phyloP scores from a whole-genome alignment of 1,140 invertebrate genomes.

The Yoshiicerus persimilis region DNA sequence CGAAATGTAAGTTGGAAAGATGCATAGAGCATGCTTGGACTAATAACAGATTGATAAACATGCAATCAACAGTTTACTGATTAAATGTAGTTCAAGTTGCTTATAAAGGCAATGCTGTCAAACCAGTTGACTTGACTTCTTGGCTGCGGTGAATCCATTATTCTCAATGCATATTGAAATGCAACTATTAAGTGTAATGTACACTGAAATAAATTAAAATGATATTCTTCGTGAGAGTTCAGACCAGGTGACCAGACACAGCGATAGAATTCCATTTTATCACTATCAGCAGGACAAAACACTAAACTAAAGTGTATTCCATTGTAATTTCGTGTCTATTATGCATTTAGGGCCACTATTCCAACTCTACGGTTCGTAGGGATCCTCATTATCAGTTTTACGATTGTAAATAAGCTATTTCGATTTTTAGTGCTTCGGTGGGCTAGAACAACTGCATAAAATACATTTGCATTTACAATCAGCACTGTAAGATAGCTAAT shows the following conservation, averaged over 20 bases:
- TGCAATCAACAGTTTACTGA: not conserved
- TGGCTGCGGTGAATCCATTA: not conserved
- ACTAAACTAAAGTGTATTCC: not conserved
- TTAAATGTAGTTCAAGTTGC: constrained; percentile 11
- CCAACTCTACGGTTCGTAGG: not conserved
- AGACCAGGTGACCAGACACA: too few relatives aligned
- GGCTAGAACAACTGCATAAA: not conserved
- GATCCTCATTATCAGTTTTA: not conserved
- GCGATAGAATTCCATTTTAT: not conserved
- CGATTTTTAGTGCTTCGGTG: not conserved
- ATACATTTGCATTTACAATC: too few relatives aligned
- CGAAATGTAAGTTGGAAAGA: too few relatives aligned
- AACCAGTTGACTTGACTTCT: not conserved
- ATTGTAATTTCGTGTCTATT: not conserved
- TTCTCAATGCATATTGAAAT: not conserved
- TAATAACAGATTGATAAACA: too few relatives aligned
- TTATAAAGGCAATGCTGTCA: not conserved
- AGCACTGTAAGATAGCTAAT: too few relatives aligned
- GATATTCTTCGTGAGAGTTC: not conserved
- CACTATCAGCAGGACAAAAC: too few relatives aligned
- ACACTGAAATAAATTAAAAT: not conserved
- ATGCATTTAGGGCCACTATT: not conserved
- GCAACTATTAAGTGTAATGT: not conserved
- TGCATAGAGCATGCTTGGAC: too few relatives aligned
- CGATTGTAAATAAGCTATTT: not conserved